Percentiles rank a stretch among this genome's conserved stretches.
Evolutionary conservation across 1,140 invertebrate species (phyloP).

Genomic region (Plectrocnemia conspersa): DNA sequence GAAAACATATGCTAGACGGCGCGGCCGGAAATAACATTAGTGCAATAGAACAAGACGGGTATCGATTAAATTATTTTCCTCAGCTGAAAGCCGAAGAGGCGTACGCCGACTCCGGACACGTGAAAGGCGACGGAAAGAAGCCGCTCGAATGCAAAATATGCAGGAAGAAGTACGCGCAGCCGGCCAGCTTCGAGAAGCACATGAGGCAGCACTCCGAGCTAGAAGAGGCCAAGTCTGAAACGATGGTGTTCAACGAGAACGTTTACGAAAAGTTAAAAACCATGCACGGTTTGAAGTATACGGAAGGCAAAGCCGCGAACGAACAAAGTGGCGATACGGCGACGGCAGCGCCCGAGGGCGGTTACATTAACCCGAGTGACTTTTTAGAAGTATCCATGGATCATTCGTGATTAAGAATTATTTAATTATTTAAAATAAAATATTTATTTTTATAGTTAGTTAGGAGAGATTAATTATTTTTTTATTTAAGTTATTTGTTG

Average conservation of each 20-base stretch:
- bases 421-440: constrained; percentile 28
- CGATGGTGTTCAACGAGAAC: constrained; percentile 14
- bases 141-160: constrained; percentile 32
- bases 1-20: constrained; percentile 28
- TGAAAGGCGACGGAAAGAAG: constrained; percentile 21
- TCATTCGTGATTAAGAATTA: constrained; percentile 30
- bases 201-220: constrained; percentile 32
- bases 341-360: constrained; percentile 14
- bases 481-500: constrained; percentile 36
- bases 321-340: constrained; percentile 18
- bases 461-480: constrained; percentile 27
- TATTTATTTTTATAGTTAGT: constrained; percentile 35
- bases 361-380: constrained; percentile 33
- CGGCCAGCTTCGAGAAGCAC: constrained; percentile 34
- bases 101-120: not conserved
- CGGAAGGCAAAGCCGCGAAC: constrained; percentile 10
- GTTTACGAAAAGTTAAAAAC: constrained; percentile 13
- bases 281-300: constrained; percentile 2
- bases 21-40: constrained; percentile 20
- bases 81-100: constrained; percentile 9
- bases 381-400: constrained; percentile 34
- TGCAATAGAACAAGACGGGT: constrained; percentile 25
- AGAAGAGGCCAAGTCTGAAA: constrained; percentile 19
- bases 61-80: constrained; percentile 17
- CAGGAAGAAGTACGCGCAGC: constrained; percentile 34